phyloP scores from a whole-genome alignment of 1,140 invertebrate genomes.

The Pseudomyrmex dendroicus region DNA sequence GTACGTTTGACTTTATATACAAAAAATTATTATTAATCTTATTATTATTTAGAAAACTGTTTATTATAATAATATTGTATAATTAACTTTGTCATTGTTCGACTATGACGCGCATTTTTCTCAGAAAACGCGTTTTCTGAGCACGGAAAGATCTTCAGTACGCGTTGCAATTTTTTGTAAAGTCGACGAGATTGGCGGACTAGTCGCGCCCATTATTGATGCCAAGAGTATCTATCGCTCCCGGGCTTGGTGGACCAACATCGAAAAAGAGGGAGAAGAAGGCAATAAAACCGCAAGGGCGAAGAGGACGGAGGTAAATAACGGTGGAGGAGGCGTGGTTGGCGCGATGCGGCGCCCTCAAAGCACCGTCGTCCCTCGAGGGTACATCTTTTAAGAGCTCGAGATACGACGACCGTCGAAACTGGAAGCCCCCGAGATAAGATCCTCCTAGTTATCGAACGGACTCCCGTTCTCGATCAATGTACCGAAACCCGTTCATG shows the following conservation, averaged over 20 bases:
- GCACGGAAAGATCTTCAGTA: background rate
- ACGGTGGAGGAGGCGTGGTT: constrained; percentile 80
- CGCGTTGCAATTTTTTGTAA: constrained; percentile 18
- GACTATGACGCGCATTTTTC: background rate
- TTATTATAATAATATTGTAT: no score
- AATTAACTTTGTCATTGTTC: background rate
- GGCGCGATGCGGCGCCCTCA: constrained; percentile 79
- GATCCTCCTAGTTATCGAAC: constrained; percentile 81
- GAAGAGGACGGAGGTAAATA: constrained; percentile 78
- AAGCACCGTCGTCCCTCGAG: constrained; percentile 76
- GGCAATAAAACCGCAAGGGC: constrained; percentile 78
- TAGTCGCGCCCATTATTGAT: constrained; percentile 71
- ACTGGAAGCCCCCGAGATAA: constrained; percentile 80
- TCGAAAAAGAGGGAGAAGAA: constrained; percentile 65
- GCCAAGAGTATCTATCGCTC: constrained; percentile 78
- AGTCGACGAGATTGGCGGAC: constrained; percentile 42
- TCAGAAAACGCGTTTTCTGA: background rate
- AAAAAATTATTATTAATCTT: no score
- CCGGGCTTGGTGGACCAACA: constrained; percentile 75
- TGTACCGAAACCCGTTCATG: constrained; percentile 66
- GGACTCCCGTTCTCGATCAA: constrained; percentile 78
- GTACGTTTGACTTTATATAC: no score
- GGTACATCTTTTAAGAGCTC: constrained; percentile 75
- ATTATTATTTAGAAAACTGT: no score
- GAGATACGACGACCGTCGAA: constrained; percentile 74